phyloP scores from a whole-genome alignment of 2,888 invertebrate species.

The Micoletzkya japonica region DNA sequence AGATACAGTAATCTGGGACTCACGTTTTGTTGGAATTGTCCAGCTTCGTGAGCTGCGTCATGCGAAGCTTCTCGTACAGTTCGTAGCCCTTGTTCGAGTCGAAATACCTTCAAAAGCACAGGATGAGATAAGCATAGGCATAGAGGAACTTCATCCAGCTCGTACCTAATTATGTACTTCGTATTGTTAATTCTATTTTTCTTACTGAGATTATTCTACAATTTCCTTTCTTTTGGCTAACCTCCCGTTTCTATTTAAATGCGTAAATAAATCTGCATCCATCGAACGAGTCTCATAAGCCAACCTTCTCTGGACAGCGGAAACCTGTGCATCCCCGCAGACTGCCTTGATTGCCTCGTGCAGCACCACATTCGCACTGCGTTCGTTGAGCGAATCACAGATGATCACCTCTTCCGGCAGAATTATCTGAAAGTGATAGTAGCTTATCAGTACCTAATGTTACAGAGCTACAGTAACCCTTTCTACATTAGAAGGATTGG shows the following conservation, averaged over 20 bases:
- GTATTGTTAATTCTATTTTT: no score
- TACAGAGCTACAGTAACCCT: background rate
- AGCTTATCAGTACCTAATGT: no score
- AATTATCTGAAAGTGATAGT: background rate
- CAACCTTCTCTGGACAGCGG: slow-evolving; percentile 16
- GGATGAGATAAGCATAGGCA: no score
- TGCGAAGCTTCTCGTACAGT: slow-evolving; percentile 4
- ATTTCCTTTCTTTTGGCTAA: no score
- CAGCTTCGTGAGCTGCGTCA: background rate
- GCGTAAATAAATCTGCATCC: no score
- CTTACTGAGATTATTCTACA: no score
- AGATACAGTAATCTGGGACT: background rate
- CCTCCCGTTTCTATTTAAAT: no score
- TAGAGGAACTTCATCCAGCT: no score
- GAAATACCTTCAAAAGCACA: slow-evolving; percentile 1
- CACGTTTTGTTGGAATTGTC: slow-evolving; percentile 8
- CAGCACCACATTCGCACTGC: slow-evolving; percentile 11
- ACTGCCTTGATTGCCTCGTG: slow-evolving; percentile 11
- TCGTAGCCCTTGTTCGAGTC: background rate
- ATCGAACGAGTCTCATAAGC: no score
- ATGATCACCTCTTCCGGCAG: slow-evolving; percentile 15
- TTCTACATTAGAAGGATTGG: background rate
- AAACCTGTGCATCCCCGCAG: background rate
- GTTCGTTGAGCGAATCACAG: slow-evolving; percentile 26
- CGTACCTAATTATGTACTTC: no score